Conservation (phyloP, 2,888 invertebrate genomes). For the Diploptera punctata region DNA sequence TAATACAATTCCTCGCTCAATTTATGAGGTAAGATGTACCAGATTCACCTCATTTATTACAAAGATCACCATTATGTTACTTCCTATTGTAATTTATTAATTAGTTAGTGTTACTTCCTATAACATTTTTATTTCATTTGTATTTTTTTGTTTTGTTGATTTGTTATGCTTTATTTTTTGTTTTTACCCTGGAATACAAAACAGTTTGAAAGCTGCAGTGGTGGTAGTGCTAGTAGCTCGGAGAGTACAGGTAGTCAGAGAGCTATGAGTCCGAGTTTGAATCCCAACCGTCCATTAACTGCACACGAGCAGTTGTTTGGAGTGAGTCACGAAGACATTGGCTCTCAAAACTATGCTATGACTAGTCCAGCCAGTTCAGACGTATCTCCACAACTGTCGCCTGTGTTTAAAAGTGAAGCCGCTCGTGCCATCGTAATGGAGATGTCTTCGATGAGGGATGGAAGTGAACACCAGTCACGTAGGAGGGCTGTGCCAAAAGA, state of each 20-base stretch:
- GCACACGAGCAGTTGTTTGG: conserved; percentile 52
- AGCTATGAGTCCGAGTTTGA: conserved; percentile 51
- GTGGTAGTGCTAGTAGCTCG: conserved; percentile 40
- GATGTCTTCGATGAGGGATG: conserved; percentile 59
- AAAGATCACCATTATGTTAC: too few relatives aligned
- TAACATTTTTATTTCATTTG: too few relatives aligned
- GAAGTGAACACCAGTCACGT: conserved; percentile 39
- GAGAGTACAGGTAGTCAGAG: conserved; percentile 38
- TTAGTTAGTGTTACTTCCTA: too few relatives aligned
- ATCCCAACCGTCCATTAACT: conserved; percentile 48
- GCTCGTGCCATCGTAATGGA: conserved; percentile 87
- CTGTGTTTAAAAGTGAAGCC: conserved; percentile 86
- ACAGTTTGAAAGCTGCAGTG: conserved; percentile 42
- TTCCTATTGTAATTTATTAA: too few relatives aligned
- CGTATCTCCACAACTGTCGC: conserved; percentile 69
- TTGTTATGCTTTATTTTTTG: conserved; percentile 31
- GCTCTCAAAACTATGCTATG: conserved; percentile 40
- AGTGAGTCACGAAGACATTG: not conserved
- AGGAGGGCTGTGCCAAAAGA: conserved; percentile 75
- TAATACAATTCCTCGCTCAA: too few relatives aligned
- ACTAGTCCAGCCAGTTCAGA: conserved; percentile 43
- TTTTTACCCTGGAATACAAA: conserved; percentile 31
- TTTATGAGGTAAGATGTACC: too few relatives aligned
- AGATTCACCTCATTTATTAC: too few relatives aligned
- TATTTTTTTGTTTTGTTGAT: conserved; percentile 30